Conservation (phyloP, 2,797 vertebrate species). For the Heterohyrax brucei region DNA sequence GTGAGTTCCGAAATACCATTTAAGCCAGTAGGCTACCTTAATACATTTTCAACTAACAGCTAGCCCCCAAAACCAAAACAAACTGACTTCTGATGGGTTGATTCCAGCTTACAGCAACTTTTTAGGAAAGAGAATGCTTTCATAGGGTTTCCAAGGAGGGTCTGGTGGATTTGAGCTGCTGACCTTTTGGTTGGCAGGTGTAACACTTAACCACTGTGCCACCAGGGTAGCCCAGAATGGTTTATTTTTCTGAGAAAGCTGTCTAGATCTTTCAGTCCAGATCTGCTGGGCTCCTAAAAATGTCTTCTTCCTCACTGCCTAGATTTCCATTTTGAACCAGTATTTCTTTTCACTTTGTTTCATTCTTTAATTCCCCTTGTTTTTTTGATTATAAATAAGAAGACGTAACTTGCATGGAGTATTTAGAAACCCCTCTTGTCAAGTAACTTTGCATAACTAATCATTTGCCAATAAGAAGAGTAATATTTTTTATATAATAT, state of each 20-base stretch:
- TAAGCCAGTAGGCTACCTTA: neutral
- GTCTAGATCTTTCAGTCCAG: neutral
- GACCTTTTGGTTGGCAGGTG: too few relatives aligned
- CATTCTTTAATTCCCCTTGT: neutral
- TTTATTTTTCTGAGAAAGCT: conserved; percentile 47
- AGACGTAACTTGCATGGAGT: neutral
- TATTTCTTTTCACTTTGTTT: neutral
- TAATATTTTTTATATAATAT: conserved; percentile 21
- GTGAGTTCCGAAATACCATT: neutral
- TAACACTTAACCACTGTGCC: too few relatives aligned
- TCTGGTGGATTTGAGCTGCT: too few relatives aligned
- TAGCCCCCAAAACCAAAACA: neutral
- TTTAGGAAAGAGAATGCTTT: too few relatives aligned
- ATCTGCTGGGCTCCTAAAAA: neutral
- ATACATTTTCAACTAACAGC: conserved; percentile 16
- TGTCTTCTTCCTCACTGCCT: neutral
- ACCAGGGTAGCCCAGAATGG: neutral
- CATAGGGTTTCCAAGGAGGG: too few relatives aligned
- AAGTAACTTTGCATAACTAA: neutral
- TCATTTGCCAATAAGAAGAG: neutral
- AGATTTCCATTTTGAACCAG: neutral
- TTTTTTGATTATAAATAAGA: conserved; percentile 55
- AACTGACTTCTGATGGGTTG: too few relatives aligned
- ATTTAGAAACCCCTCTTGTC: neutral
- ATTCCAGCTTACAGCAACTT: too few relatives aligned